Percentiles rank a stretch among this genome's conserved stretches.
These are phyloP conservation scores for Ctenicera cuprea DNA, from an alignment of 2,888 invertebrate species.

Conservation along the genomic window DNA sequence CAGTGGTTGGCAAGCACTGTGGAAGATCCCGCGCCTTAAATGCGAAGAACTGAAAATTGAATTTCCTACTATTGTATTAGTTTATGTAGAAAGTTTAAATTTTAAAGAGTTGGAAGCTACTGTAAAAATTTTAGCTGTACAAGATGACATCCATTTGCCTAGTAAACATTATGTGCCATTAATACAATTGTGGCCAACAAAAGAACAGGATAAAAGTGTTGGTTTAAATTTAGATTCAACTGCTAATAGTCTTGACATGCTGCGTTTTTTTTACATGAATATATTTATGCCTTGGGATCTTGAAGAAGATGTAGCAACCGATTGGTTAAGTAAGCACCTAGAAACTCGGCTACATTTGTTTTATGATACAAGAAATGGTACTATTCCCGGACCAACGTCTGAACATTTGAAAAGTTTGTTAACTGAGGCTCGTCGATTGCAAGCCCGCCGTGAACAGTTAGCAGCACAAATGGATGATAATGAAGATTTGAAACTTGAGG, in stretches of 20 bases:
- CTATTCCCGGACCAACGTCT: slow-evolving; percentile 73
- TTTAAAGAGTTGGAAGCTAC: slow-evolving; percentile 75
- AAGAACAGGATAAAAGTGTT: slow-evolving; percentile 75
- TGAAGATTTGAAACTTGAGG: slow-evolving; percentile 67
- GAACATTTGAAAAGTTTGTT: slow-evolving; percentile 75
- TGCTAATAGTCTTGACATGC: slow-evolving; percentile 79
- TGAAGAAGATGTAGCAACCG: slow-evolving; percentile 78
- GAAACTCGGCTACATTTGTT: slow-evolving; percentile 75
- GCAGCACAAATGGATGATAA: slow-evolving; percentile 70
- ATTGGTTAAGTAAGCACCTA: slow-evolving; percentile 76
- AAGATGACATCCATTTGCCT: slow-evolving; percentile 79
- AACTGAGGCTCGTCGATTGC: slow-evolving; percentile 75
- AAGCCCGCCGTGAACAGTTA: slow-evolving; percentile 72
- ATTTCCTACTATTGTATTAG: slow-evolving; percentile 79
- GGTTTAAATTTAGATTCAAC: slow-evolving; percentile 77
- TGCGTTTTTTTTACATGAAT: slow-evolving; percentile 80
- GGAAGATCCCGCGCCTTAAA: slow-evolving; percentile 80
- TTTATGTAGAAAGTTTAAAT: slow-evolving; percentile 77
- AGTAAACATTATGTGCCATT: slow-evolving; percentile 78
- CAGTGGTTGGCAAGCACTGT: slow-evolving; percentile 82
- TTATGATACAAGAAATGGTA: slow-evolving; percentile 76
- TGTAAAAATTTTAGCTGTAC: slow-evolving; percentile 79
- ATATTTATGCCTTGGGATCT: slow-evolving; percentile 84
- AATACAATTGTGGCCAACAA: slow-evolving; percentile 80
- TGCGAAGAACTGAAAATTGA: slow-evolving; percentile 80